Base-by-base conservation (phyloP, 2,797 vertebrate species). In the Myotis myotis region DNA sequence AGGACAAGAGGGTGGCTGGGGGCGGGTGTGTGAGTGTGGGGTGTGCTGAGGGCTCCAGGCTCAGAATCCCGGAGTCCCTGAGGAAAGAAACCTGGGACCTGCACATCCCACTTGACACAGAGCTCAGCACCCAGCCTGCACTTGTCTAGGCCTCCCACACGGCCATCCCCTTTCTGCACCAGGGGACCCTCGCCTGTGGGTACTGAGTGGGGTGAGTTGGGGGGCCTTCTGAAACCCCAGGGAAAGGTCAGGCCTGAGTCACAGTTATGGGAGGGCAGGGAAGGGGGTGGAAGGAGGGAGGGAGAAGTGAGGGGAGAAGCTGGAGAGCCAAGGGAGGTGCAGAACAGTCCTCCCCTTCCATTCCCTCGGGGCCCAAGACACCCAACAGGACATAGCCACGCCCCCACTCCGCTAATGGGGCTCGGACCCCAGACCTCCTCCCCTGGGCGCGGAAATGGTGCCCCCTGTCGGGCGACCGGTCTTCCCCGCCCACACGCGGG, bases 231-330 rank as follows among this genome's bases (percentile, higher is more conserved):
- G 76, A 86, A 82, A 85, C 51, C n/a, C 80, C 41, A 53, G 36
- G 83, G 44, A 87, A 91, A 89, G 94, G 86, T 87, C 95, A 95
- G 83, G 71, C 76, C 81, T 93, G 94, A 94, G 93, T 96, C 96
- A 95, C 81, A 81, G 33, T 78, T 49, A 12, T 2, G 49, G 33
- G n/a, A 28, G 23, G 44, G 30, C 28, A 30, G n/a, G 19, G 13
- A 10, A 25, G 30, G 33, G 44, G 38, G 22, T 2, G 17, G 79
- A 30, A 53, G 36, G 62, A 57, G 15, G 36, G 55, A n/a, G 8
- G 44, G 13, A 13, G 47, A 51, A 8, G 11, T 16, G 16, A 10
- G 55, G 25, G 23, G 60, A 70, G 90, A 92, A 13, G 30, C 72
- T 62, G 49, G 75, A 51, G 33, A 38, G 10, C 47, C 38, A 5